phyloP scores from a whole-genome alignment of 2,113 vertebrate species.

The Zapornia atra region DNA sequence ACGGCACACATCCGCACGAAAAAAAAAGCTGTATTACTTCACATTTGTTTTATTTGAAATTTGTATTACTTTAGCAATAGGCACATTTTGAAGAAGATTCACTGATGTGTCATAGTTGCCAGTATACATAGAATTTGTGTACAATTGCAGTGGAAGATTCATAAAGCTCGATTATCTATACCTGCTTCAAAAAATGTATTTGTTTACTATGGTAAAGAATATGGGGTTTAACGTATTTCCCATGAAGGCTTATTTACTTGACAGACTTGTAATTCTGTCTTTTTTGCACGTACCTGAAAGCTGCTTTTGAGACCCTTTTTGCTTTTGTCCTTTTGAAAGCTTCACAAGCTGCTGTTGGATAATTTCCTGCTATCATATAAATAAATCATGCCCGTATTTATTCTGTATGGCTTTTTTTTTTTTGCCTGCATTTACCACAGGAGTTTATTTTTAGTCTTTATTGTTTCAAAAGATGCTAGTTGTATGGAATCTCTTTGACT shows the following conservation, averaged over 20 bases:
- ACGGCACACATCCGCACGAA: fast-evolving
- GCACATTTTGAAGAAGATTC: not conserved
- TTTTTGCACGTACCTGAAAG: not conserved
- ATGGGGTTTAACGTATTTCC: not conserved
- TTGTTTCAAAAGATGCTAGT: not conserved
- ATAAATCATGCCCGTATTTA: not conserved
- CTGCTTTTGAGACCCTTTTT: not conserved
- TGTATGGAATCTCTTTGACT: not conserved
- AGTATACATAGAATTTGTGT: not conserved
- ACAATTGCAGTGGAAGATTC: not conserved
- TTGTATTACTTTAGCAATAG: not conserved
- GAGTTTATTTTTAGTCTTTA: not conserved
- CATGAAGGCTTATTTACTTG: not conserved
- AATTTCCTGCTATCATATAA: not conserved
- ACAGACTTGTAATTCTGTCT: not conserved
- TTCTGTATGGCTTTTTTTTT: not conserved
- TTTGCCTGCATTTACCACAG: not conserved
- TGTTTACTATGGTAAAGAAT: not conserved
- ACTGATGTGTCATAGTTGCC: not conserved
- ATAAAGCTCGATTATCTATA: not conserved
- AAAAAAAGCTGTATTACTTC: not conserved
- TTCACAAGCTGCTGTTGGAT: not conserved
- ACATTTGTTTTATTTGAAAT: not conserved
- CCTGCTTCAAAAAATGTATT: not conserved
- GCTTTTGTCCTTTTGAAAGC: not conserved